Conservation (phyloP, 2,113 vertebrate species). For the Trogon melanurus region DNA sequence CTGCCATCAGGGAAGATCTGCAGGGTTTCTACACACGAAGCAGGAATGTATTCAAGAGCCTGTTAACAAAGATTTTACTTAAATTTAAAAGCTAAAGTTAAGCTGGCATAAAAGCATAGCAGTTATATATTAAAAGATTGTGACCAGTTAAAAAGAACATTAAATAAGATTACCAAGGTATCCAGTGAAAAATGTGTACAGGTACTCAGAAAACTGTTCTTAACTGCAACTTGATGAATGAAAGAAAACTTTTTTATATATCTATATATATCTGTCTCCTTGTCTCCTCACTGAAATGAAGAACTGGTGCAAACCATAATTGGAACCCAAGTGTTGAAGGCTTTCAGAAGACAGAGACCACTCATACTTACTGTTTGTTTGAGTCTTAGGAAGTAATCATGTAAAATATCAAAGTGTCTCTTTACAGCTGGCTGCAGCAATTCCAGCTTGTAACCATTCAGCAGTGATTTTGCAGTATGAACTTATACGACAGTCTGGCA, state of each 20-base stretch:
- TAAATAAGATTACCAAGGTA: background rate
- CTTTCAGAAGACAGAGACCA: background rate
- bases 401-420: background rate
- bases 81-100: background rate
- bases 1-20: background rate
- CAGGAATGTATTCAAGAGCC: background rate
- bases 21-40: background rate
- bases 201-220: background rate
- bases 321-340: background rate
- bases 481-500: background rate
- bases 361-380: background rate
- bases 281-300: background rate
- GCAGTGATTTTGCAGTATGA: background rate
- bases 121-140: background rate
- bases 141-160: background rate
- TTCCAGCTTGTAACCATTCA: background rate
- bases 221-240: background rate
- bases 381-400: background rate
- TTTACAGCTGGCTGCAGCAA: background rate
- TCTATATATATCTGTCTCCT: background rate
- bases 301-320: constrained; percentile 12
- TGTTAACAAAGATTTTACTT: background rate
- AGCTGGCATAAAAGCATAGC: background rate
- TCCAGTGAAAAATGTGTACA: background rate
- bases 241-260: background rate